Conservation (phyloP, 2,888 invertebrate genomes). For the Trachelus tabidus region DNA sequence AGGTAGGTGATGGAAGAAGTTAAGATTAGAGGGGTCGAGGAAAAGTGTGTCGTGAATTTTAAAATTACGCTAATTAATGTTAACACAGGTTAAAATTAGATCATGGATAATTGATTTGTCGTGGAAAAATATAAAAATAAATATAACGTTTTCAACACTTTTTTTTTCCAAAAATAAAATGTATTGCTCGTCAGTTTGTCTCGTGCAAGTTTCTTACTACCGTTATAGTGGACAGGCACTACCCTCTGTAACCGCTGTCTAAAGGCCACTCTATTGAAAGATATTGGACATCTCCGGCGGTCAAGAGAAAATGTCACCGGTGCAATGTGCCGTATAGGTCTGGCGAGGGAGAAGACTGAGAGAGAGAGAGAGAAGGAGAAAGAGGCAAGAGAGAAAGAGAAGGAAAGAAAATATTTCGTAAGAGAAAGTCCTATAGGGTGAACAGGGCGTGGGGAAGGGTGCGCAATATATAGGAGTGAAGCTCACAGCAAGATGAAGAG, state of each 20-base stretch:
- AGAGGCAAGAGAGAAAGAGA: background rate
- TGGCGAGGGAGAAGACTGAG: background rate
- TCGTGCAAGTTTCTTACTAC: background rate
- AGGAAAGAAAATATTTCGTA: background rate
- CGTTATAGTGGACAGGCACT: background rate
- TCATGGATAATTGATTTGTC: background rate
- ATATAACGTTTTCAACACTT: background rate
- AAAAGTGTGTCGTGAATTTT: background rate
- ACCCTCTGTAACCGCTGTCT: slow-evolving; percentile 2
- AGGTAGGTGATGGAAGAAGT: no score
- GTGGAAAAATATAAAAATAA: background rate
- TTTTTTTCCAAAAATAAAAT: background rate
- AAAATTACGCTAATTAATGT: no score
- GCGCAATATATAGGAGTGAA: background rate
- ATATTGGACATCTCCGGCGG: slow-evolving; percentile 31
- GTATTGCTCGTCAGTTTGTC: background rate
- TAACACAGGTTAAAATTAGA: background rate
- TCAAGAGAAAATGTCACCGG: slow-evolving; percentile 21
- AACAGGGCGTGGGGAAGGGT: background rate
- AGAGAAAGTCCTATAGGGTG: background rate
- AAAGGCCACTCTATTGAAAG: slow-evolving; percentile 27
- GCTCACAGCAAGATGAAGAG: background rate
- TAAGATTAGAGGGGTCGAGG: background rate
- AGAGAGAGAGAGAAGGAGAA: background rate
- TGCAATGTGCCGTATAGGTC: slow-evolving; percentile 15